Base-by-base conservation (phyloP, 2,113 vertebrate genomes). In the Cyprinodon brontotheroides region DNA sequence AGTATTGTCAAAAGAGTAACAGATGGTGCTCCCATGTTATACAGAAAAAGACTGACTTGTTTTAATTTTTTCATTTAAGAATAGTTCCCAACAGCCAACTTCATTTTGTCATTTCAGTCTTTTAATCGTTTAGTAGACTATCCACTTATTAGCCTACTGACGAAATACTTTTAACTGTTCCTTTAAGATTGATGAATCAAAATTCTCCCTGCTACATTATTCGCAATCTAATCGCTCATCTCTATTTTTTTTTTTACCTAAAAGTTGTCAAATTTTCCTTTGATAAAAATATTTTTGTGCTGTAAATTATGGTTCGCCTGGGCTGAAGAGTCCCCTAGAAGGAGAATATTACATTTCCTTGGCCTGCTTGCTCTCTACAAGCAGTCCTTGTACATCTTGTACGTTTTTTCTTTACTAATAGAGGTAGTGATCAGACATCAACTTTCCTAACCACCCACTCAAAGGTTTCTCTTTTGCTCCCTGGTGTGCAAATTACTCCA, bases 401-500 rank as follows among this genome's bases (percentile, higher is more conserved):
- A 5, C 48, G 17, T 1, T 50, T 64, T 87, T 84, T 84, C 57
- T 57, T 62, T 75, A 72, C 86, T 92, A 91, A 92, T 92, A 87
- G 89, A 83, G 77, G 64, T 75, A 80, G 66, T 81, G 87, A 84
- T 88, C 81, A 80, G 75, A 68, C 80, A 82, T 83, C 66, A 66
- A 70, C 80, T 47, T 72, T 83, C 79, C 61, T 82, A 65, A 47
- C 77, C 88, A 38, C 92, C 90, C 87, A 88, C 93, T 86, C 78
- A 70, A 68, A 83, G 80, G 75, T 79, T 85, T 87, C 72, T 57
- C 50, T 81, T 81, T 60, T 85, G 71, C 82, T 87, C 75, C 81
- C 78, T 65, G 74, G 71, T 83, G 75, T 92, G 84, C 75, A 84
- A 92, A 91, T 92, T 90, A 85, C 79, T 84, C 71, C 11, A 60